These are phyloP conservation scores for Aplysia californica DNA, from an alignment of 1,140 invertebrate species.

Conservation along the genomic window DNA sequence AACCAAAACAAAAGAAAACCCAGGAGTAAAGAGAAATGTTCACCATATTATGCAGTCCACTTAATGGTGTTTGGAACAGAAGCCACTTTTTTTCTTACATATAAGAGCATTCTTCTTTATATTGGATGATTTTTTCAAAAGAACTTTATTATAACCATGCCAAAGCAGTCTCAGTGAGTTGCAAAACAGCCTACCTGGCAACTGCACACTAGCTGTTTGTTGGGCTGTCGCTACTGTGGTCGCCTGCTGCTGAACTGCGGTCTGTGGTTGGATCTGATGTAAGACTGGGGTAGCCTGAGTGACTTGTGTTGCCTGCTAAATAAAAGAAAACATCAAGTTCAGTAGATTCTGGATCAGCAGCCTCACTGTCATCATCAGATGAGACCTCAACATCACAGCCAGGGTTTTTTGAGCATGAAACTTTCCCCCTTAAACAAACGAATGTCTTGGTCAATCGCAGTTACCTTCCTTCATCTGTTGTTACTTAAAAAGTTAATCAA, in stretches of 20 bases:
- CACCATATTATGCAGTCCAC: not conserved
- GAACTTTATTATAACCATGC: no score
- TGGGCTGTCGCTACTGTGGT: conserved; percentile 15
- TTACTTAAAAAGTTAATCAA: no score
- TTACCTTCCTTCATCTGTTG: no score
- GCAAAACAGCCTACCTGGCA: conserved; percentile 19
- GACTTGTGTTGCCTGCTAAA: conserved; percentile 9
- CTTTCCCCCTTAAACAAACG: no score
- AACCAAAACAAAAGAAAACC: no score
- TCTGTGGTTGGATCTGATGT: conserved; percentile 28
- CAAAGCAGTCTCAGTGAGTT: no score
- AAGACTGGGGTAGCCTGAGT: conserved; percentile 12
- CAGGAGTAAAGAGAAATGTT: not conserved
- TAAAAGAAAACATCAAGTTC: not conserved
- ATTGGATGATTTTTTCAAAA: no score
- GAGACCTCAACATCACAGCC: no score
- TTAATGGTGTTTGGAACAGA: not conserved
- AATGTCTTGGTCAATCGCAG: no score
- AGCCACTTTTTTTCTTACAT: not conserved
- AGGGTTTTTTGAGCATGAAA: not conserved
- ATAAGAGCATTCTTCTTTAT: not conserved
- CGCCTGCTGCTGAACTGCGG: conserved; percentile 30
- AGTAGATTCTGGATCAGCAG: not conserved
- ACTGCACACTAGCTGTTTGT: conserved; percentile 32
- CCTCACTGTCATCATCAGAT: no score